These are phyloP conservation scores for Calosoma granatense DNA, from an alignment of 1,140 invertebrate genomes.

Conservation along the genomic window DNA sequence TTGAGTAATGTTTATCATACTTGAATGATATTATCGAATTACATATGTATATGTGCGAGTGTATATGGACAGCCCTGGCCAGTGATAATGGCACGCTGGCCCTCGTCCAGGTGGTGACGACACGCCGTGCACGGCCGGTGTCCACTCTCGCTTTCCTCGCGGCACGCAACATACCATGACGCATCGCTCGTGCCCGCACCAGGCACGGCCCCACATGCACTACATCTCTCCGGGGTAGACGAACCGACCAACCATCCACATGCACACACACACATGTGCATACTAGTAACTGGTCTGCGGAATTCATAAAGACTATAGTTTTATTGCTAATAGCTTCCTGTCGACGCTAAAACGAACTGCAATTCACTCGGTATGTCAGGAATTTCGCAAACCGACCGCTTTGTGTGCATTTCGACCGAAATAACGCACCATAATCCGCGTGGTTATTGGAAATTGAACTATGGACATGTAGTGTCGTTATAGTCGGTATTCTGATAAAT, in stretches of 20 bases:
- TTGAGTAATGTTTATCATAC: too few species aligned
- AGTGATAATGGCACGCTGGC: too few species aligned
- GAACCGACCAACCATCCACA: not conserved
- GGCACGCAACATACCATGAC: not conserved
- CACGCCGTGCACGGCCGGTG: not conserved
- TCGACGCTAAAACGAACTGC: not conserved
- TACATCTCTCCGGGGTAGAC: not conserved
- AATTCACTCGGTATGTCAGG: not conserved
- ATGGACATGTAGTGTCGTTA: too few species aligned
- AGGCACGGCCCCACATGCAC: not conserved
- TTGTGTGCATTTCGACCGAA: not conserved
- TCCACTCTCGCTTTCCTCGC: not conserved
- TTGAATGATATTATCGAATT: too few species aligned
- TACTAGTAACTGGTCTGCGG: too few species aligned
- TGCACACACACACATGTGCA: not conserved
- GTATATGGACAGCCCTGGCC: too few species aligned
- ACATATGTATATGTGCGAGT: too few species aligned
- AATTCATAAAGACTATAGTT: not conserved
- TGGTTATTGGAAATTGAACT: too few species aligned
- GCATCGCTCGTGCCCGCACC: not conserved
- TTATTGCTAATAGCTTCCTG: not conserved
- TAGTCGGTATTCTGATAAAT: too few species aligned
- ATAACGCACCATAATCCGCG: too few species aligned
- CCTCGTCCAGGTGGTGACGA: too few species aligned
- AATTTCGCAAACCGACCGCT: not conserved